Base-by-base conservation (phyloP, 2,113 vertebrate species). In the Xenus cinereus region DNA sequence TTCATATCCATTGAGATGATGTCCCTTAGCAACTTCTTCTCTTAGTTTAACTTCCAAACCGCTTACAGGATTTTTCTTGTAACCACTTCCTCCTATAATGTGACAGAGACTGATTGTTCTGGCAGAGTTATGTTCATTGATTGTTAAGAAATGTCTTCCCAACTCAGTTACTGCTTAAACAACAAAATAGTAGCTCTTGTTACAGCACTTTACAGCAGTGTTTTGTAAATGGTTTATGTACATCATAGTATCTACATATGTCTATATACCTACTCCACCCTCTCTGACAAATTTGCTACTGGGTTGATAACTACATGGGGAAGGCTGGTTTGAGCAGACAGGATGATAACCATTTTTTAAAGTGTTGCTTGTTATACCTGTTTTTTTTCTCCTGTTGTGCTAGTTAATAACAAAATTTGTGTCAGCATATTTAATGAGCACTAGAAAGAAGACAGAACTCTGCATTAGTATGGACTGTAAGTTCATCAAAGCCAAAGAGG, bases 21-120 rank as follows among this genome's bases (percentile, higher is more conserved):
- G 30, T 43, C 75, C 63, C 14, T 60, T 72, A 60, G 72, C 67
- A 68, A 86, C 35, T 79, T 48, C 32, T 84, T 66, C 62, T 56
- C 72, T 89, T 45, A 26, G 12, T 83, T 81, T 62, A 67, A 20
- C 41, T 83, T 84, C 19, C 50, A 78, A 91, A 87, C 1, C 0
- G 2, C 20, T 93, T 77, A 51, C 50, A 60, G 15, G 21, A 23
- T 92, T 92, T 90, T 92, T 89, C 30, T 81, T 87, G 59, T 89
- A 91, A 84, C 33, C 28, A 69, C 21, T 74, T 85, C 3, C 7
- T 8, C 16, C 24, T 75, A 77, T 53, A 77, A 81, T 54, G 19
- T 78, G 35, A 22, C 54, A 71, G 16, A 53, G 46, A 71, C 39
- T 77, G 63, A 89, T 86, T 74, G 41, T 66, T 26, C 41, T 64